Base-by-base conservation (phyloP, 2,888 invertebrate genomes). In the Gastrophysa polygoni region DNA sequence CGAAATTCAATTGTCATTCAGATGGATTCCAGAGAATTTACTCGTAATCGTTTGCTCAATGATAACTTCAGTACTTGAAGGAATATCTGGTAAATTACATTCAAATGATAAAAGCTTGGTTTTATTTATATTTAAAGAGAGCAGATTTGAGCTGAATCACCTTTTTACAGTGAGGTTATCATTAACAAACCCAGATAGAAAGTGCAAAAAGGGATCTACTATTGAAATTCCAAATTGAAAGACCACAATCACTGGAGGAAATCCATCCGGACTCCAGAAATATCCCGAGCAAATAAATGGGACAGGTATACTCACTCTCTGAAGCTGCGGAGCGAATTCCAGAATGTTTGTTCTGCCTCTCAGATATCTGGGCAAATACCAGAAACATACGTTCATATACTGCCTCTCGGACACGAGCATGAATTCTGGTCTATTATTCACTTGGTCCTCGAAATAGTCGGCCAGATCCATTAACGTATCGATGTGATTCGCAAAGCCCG, bases 331-430 rank as follows among this genome's bases (percentile, higher is more conserved):
- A 29, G 78, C 73, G 67, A 80, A 80, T 62, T 81, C 80, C 54
- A 75, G 67, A 50, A 78, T 68, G 62, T 78, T 75, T 48, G 71
- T 60, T 68, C 75, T 79, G 11, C 77, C 76, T 65, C 77, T 73
- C 61, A 85, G 77, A 64, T 82, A 84, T 18, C 82, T 80, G 1
- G 89, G 89, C 32, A 89, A 76, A 77, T 88, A 89, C 89, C 89
- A 90, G 77, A 90, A 90, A 73, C 89, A 89, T n/a, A 90, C 86
- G 73, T 89, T 89, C 70, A 88, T 85, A 71, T 85, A 88, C 72
- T 89, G 86, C 28, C 89, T 85, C 49, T 82, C 78, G 28, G 82
- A 77, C 29, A 85, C 82, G 61, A 85, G 70, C 67, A 79, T 73
- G 71, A 85, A 85, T 32, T 79, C 79, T 1, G 75, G 69, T 59